These are phyloP conservation scores for Catharus ustulatus DNA, from an alignment of 2,797 vertebrate genomes.

Conservation along the genomic window DNA sequence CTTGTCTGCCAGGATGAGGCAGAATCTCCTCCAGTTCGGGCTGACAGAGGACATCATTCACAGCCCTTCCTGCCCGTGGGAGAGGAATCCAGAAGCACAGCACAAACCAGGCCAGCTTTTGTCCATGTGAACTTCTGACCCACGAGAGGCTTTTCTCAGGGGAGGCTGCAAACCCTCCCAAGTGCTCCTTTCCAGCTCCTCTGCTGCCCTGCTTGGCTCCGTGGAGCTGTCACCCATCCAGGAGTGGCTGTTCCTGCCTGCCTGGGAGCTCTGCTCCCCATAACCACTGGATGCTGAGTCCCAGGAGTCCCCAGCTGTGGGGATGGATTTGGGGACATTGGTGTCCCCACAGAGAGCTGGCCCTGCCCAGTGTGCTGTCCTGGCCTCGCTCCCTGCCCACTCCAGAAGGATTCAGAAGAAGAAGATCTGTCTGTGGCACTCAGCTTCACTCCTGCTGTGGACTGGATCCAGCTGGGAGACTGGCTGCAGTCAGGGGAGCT, in stretches of 20 bases:
- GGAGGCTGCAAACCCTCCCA: neutral
- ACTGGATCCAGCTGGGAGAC: neutral
- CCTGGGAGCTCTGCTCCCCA: rapidly evolving
- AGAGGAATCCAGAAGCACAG: neutral
- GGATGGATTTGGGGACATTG: rapidly evolving
- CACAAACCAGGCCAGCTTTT: neutral
- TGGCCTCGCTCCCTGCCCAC: rapidly evolving
- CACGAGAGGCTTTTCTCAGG: neutral
- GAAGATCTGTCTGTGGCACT: neutral
- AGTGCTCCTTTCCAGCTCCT: neutral
- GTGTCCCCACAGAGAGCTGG: neutral
- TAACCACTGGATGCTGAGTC: neutral
- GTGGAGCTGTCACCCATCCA: neutral
- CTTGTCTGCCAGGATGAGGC: neutral
- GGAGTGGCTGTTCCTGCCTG: neutral
- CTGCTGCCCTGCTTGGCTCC: neutral
- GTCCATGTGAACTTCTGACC: neutral
- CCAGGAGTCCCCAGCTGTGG: neutral
- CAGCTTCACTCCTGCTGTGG: neutral
- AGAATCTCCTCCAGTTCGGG: neutral
- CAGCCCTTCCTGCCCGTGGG: neutral
- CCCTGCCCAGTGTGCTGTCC: too few species aligned
- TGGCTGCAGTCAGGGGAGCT: neutral
- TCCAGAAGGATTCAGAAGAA: rapidly evolving
- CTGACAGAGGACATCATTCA: neutral